Percentiles rank a stretch among this genome's conserved stretches.
Conservation (phyloP, 2,888 invertebrate genomes). For the Yponomeuta sedellus region DNA sequence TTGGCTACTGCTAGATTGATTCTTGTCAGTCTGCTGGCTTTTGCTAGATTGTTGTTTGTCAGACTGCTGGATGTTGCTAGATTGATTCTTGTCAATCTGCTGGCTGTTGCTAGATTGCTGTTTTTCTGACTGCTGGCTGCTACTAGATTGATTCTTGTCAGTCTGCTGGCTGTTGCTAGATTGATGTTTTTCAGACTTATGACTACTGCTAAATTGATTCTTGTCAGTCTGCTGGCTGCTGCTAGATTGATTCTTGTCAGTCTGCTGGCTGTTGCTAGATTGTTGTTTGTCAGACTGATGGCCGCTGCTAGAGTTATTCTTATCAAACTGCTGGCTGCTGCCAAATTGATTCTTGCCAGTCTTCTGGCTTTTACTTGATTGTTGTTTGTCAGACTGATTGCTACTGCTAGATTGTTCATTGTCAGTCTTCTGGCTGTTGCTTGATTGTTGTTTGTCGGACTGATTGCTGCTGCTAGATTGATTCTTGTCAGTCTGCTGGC, state of each 20-base stretch:
- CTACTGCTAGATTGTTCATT: not conserved
- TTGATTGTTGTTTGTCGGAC: not conserved
- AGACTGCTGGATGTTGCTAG: no score
- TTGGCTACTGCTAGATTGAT: not conserved
- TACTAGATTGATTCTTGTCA: no score
- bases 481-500: no score
- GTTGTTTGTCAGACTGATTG: not conserved
- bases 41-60: no score
- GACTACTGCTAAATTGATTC: not conserved
- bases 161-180: not conserved
- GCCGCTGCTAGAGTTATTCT: not conserved
- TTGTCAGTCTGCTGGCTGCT: not conserved
- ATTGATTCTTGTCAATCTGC: no score
- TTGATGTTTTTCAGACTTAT: not conserved
- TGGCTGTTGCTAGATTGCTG: not conserved
- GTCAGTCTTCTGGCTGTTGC: not conserved
- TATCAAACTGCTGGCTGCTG: not conserved
- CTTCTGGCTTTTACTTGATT: not conserved
- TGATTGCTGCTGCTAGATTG: not conserved
- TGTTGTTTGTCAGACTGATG: not conserved
- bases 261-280: not conserved
- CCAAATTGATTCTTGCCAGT: not conserved
- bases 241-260: not conserved
- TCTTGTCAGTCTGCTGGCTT: not conserved
- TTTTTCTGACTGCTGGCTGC: not conserved